These are phyloP conservation scores for Globia sparganii DNA, from an alignment of 2,888 invertebrate genomes.

Conservation along the genomic window DNA sequence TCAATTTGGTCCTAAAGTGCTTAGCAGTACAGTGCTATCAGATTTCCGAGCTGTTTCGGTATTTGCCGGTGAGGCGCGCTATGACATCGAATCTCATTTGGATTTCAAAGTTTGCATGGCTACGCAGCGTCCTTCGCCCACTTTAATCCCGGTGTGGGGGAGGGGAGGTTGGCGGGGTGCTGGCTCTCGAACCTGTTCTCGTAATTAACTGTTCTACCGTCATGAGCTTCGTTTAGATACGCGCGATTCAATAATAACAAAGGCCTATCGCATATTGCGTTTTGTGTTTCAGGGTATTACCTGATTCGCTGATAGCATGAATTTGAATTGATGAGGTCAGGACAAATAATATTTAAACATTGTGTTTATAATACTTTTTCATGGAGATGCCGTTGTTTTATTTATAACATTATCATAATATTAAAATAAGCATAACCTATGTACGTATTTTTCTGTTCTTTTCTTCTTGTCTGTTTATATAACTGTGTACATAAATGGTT, in stretches of 20 bases:
- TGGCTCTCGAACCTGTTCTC: conserved; percentile 46
- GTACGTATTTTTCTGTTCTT: neutral
- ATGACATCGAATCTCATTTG: conserved; percentile 67
- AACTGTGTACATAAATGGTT: neutral
- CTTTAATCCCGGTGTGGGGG: conserved; percentile 29
- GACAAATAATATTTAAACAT: neutral
- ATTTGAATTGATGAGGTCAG: conserved; percentile 1
- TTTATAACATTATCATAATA: neutral
- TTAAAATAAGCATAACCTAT: neutral
- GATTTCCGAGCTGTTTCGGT: conserved; percentile 51
- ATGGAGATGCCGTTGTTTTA: neutral
- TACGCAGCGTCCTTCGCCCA: conserved; percentile 44
- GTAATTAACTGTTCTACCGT: conserved; percentile 54
- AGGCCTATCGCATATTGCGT: conserved; percentile 11
- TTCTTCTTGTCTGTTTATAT: too few species aligned
- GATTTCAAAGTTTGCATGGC: conserved; percentile 66
- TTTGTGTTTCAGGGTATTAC: conserved; percentile 23
- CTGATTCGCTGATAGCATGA: neutral
- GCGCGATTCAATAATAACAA: conserved; percentile 43
- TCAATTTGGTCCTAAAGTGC: conserved; percentile 53
- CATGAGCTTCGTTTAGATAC: conserved; percentile 43
- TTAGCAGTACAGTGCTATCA: conserved; percentile 44
- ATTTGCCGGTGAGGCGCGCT: conserved; percentile 50
- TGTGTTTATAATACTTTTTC: neutral
- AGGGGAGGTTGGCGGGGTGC: neutral